Conservation (phyloP, 2,797 vertebrate species). For the Xiphorhynchus erythropygius region DNA sequence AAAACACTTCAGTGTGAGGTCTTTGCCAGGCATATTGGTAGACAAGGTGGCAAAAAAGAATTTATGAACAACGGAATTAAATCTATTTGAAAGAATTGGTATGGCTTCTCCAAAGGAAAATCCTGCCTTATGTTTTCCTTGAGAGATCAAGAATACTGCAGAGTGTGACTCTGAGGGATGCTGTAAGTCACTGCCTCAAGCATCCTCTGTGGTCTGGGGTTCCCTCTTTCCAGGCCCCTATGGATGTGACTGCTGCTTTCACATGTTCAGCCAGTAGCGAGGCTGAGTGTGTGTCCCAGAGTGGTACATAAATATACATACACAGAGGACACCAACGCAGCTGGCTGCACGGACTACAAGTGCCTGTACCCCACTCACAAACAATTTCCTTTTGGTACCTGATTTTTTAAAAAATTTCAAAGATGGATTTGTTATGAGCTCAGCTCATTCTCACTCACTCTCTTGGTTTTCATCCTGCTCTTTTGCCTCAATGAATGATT, state of each 20-base stretch:
- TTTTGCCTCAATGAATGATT: neutral
- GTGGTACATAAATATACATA: neutral
- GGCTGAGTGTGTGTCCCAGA: neutral
- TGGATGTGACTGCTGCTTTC: neutral
- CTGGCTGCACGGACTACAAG: neutral
- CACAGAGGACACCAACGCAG: neutral
- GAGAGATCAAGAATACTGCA: neutral
- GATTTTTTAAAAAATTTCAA: neutral
- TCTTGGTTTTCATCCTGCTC: neutral
- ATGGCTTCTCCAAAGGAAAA: neutral
- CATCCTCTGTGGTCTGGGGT: neutral
- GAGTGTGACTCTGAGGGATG: neutral
- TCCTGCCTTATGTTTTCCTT: neutral
- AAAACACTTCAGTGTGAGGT: neutral
- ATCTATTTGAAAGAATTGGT: neutral
- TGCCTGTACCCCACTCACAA: neutral
- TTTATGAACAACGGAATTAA: neutral
- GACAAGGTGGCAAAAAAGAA: neutral
- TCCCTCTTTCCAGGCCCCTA: neutral
- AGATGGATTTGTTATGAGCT: neutral
- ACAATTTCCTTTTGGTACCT: neutral
- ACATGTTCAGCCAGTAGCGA: neutral
- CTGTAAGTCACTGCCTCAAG: neutral
- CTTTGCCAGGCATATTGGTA: neutral
- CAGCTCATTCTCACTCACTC: neutral